Percentiles rank a stretch among this genome's conserved stretches.
These are phyloP conservation scores for Myotis planiceps DNA, from an alignment of 2,797 vertebrate species.

Conservation along the genomic window DNA sequence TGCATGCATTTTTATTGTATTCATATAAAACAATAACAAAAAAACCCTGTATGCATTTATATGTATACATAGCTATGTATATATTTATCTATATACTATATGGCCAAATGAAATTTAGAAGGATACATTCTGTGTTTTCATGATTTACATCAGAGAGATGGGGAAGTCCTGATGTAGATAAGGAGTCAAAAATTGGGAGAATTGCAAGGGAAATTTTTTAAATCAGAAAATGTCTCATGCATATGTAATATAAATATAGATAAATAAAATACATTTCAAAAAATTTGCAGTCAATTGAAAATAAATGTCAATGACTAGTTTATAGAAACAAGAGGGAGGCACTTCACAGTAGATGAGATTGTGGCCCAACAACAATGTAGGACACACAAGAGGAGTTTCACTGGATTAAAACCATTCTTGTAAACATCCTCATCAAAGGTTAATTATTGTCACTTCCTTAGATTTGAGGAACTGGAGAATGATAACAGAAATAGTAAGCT, in stretches of 20 bases:
- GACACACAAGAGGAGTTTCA: not conserved
- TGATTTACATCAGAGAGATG: not conserved
- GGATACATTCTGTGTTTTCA: not conserved
- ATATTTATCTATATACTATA: not conserved
- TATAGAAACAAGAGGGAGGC: constrained; percentile 1
- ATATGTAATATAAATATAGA: not conserved
- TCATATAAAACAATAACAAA: not conserved
- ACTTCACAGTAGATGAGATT: not conserved
- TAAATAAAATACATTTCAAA: not conserved
- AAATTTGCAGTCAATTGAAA: not conserved
- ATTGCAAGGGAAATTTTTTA: not conserved
- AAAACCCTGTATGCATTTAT: not conserved
- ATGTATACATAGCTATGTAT: not conserved
- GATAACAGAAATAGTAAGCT: constrained; percentile 31
- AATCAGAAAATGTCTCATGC: not conserved
- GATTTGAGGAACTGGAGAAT: not conserved
- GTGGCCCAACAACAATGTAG: not conserved
- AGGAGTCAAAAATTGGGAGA: not conserved
- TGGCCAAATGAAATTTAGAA: not conserved
- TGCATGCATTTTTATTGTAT: not conserved
- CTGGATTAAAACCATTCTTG: not conserved
- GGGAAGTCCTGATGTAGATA: not conserved
- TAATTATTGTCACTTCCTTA: not conserved
- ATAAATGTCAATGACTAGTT: not conserved
- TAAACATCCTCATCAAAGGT: not conserved